Percentiles rank a stretch among this genome's conserved stretches.
These are phyloP conservation scores for Chamaea fasciata DNA, from an alignment of 2,113 vertebrate species.

Conservation along the genomic window DNA sequence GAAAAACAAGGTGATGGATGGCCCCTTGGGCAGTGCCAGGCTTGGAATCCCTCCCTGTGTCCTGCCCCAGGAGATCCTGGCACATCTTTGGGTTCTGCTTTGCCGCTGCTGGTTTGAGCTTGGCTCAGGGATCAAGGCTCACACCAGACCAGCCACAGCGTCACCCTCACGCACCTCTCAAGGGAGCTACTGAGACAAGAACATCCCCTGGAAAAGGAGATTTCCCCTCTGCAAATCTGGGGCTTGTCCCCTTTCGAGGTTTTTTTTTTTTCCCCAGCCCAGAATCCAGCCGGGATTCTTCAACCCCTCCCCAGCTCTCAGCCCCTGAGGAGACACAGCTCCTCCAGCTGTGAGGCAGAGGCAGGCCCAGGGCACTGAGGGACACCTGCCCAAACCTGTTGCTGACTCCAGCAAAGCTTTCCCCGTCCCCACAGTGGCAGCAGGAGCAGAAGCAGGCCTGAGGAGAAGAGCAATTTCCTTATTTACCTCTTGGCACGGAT, in stretches of 20 bases:
- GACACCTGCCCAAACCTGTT: neutral
- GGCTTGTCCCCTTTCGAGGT: neutral
- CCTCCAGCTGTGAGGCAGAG: fast-evolving
- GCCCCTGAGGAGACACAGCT: fast-evolving
- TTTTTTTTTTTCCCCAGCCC: neutral
- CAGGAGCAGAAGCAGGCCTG: neutral
- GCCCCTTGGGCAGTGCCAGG: neutral
- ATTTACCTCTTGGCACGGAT: neutral
- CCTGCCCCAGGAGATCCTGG: fast-evolving
- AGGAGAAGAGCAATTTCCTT: slow-evolving; percentile 1
- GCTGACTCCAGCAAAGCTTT: neutral
- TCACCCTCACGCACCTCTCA: fast-evolving
- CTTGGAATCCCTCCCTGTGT: neutral
- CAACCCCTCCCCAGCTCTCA: neutral
- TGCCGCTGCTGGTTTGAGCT: neutral
- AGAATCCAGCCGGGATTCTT: neutral
- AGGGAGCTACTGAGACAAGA: neutral
- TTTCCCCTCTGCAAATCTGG: neutral
- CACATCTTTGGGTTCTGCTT: neutral
- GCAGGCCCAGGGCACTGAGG: neutral
- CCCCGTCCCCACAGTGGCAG: neutral
- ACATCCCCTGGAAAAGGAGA: neutral
- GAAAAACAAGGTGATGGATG: neutral
- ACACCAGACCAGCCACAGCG: fast-evolving
- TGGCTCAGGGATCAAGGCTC: fast-evolving